phyloP scores from a whole-genome alignment of 1,140 invertebrate genomes.

The Amyelois transitella region DNA sequence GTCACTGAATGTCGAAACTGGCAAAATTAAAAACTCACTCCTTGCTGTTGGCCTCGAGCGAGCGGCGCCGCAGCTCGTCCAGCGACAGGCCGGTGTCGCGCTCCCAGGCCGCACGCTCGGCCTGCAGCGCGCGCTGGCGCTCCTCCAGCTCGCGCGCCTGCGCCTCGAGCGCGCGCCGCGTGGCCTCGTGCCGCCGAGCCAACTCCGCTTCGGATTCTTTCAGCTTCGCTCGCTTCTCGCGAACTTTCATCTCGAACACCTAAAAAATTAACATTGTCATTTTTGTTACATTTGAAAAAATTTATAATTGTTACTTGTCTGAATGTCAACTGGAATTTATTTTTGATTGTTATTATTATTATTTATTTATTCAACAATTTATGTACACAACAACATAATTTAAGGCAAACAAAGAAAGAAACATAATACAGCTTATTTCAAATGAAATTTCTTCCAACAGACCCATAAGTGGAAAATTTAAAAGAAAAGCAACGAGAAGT shows the following conservation, averaged over 20 bases:
- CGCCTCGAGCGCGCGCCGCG: constrained; percentile 82
- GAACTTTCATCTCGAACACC: constrained; percentile 87
- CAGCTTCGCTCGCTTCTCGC: constrained; percentile 94
- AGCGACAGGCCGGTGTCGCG: constrained; percentile 90
- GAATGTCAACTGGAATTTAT: not conserved
- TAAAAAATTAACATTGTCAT: too few species aligned
- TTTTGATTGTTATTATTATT: too few species aligned
- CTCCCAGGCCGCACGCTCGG: constrained; percentile 93
- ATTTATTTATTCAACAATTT: too few species aligned
- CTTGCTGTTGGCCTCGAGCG: constrained; percentile 90
- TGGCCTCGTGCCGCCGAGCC: constrained; percentile 78
- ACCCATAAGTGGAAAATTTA: too few species aligned
- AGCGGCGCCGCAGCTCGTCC: constrained; percentile 88
- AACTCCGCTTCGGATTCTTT: constrained; percentile 93
- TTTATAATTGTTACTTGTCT: not conserved
- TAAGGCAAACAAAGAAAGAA: too few species aligned
- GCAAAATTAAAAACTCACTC: constrained; percentile 78
- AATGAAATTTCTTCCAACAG: too few species aligned
- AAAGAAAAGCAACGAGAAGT: too few species aligned
- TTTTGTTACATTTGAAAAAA: too few species aligned
- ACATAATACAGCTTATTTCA: too few species aligned
- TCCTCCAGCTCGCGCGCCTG: constrained; percentile 95
- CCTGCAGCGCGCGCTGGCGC: constrained; percentile 87
- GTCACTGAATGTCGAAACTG: constrained; percentile 71
- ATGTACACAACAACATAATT: too few species aligned